Conservation (phyloP, 2,113 vertebrate species). For the Heptranchias perlo region DNA sequence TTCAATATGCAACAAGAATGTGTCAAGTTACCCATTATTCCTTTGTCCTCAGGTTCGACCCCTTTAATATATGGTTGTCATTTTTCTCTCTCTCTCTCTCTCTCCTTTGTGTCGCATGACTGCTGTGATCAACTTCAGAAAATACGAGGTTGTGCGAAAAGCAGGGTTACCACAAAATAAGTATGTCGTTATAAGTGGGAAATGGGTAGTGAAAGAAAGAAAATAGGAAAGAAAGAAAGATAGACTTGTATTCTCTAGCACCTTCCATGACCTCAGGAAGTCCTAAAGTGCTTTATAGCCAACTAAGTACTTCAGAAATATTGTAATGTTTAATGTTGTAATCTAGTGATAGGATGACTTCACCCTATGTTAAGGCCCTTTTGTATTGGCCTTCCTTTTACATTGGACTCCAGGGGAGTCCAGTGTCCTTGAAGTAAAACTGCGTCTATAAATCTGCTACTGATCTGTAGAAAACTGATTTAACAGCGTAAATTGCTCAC, state of each 20-base stretch:
- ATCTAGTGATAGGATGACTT: not conserved
- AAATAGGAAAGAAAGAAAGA: not conserved
- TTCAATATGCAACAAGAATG: not conserved
- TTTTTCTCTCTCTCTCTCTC: not conserved
- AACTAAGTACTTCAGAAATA: not conserved
- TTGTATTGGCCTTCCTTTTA: not conserved
- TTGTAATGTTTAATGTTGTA: not conserved
- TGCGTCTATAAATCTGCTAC: not conserved
- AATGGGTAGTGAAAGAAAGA: not conserved
- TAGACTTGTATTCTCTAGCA: not conserved
- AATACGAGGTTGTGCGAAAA: not conserved
- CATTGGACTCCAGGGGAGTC: not conserved
- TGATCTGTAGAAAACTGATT: not conserved
- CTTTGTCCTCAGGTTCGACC: not conserved
- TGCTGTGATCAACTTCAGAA: not conserved
- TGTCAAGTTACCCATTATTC: not conserved
- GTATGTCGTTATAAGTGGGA: not conserved
- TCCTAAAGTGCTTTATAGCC: not conserved
- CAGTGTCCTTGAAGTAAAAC: not conserved
- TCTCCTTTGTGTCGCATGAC: not conserved
- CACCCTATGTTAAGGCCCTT: not conserved
- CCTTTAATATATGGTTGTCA: not conserved
- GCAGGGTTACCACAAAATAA: not conserved
- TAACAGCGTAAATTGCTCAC: not conserved
- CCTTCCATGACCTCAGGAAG: not conserved